Conservation (phyloP, 2,888 invertebrate species). For the Muschampia plurimacula region DNA sequence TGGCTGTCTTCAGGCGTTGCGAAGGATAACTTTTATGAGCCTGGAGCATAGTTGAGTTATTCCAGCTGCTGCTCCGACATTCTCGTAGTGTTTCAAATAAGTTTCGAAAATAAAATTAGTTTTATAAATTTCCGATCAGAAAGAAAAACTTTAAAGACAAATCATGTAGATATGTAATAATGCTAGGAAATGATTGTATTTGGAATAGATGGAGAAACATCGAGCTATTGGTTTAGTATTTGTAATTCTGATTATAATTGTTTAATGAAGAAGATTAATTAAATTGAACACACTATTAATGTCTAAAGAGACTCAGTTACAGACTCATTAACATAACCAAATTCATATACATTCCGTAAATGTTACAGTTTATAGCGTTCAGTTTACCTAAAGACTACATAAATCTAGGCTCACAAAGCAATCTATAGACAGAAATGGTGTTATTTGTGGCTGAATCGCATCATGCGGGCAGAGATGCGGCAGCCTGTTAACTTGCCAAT, state of each 20-base stretch:
- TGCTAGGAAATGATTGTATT: background rate
- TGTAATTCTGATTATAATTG: too few relatives aligned
- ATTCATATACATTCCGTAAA: background rate
- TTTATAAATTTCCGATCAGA: constrained; percentile 16
- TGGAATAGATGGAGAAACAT: too few relatives aligned
- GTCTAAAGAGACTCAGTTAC: too few relatives aligned
- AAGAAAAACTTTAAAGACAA: background rate
- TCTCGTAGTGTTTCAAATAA: constrained; percentile 30
- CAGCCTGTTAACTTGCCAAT: background rate
- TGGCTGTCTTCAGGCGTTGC: background rate
- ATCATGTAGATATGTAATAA: background rate
- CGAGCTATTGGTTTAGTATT: too few relatives aligned
- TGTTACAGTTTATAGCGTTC: background rate
- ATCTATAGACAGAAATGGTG: background rate
- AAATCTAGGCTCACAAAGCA: background rate
- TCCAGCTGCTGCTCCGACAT: constrained; percentile 11
- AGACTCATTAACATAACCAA: too few relatives aligned
- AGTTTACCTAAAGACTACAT: too few relatives aligned
- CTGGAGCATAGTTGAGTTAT: constrained; percentile 9
- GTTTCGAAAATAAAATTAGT: constrained; percentile 22
- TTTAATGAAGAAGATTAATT: too few relatives aligned
- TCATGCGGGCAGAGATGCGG: constrained; percentile 5
- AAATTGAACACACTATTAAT: too few relatives aligned
- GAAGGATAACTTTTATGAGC: constrained; percentile 28
- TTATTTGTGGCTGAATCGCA: constrained; percentile 5